phyloP scores from a whole-genome alignment of 2,797 vertebrate genomes.

The Pygocentrus nattereri region DNA sequence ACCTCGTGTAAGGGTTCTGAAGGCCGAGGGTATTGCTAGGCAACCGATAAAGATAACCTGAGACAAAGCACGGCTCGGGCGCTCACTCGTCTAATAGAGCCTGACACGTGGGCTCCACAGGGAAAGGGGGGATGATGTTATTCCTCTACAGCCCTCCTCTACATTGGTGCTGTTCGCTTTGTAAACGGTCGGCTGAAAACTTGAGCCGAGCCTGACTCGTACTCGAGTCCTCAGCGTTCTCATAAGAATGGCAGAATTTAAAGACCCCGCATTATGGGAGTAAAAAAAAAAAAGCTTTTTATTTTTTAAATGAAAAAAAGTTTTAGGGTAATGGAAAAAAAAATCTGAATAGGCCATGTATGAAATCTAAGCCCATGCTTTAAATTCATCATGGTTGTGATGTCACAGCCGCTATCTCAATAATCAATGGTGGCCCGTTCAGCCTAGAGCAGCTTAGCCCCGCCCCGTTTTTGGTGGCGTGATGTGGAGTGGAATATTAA shows the following conservation, averaged over 20 bases:
- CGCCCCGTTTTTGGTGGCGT: too few species aligned
- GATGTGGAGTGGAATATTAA: too few species aligned
- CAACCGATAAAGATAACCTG: conserved; percentile 64
- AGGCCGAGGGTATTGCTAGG: conserved; percentile 61
- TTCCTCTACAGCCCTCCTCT: conserved; percentile 56
- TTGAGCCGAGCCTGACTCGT: conserved; percentile 54
- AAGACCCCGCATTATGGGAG: neutral
- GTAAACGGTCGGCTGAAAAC: conserved; percentile 63
- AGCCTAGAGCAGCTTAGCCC: neutral
- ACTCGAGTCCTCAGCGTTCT: conserved; percentile 45
- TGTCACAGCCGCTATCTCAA: too few species aligned
- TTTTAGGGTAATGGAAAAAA: too few species aligned
- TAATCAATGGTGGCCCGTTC: neutral
- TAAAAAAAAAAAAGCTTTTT: too few species aligned
- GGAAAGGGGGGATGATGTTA: conserved; percentile 45
- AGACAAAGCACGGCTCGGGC: conserved; percentile 53
- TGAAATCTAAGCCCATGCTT: too few species aligned
- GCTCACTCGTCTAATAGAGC: conserved; percentile 52
- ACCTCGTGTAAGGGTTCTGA: conserved; percentile 53
- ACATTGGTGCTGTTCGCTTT: conserved; percentile 59
- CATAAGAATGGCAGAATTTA: too few species aligned
- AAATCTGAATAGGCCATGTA: too few species aligned
- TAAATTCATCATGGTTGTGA: too few species aligned
- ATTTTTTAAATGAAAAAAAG: too few species aligned
- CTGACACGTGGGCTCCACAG: conserved; percentile 58